These are phyloP conservation scores for Actinia equina DNA, from an alignment of 64 coral and sea anemone genomes.

Conservation along the genomic window DNA sequence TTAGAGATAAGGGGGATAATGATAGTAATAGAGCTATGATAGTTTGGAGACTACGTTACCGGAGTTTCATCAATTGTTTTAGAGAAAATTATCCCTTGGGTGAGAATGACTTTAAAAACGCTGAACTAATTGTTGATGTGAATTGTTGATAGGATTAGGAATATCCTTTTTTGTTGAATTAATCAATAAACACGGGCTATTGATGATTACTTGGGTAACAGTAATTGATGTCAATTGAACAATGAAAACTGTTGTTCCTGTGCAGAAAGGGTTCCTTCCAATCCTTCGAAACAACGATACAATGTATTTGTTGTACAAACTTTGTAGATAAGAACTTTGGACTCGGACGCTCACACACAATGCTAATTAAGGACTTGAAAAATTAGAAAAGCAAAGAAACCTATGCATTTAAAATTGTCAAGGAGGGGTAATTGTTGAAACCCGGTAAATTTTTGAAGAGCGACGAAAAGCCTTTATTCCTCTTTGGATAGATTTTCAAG, in stretches of 20 bases:
- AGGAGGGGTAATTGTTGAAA: neutral
- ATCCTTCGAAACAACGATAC: conserved; percentile 1
- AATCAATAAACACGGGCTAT: neutral
- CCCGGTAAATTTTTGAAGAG: neutral
- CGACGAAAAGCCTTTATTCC: neutral
- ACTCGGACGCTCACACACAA: neutral
- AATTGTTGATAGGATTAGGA: neutral
- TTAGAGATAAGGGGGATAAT: conserved; percentile 16
- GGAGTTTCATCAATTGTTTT: neutral
- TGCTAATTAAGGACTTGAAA: neutral
- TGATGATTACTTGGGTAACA: neutral
- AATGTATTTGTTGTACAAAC: conserved; percentile 10
- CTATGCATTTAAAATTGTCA: neutral
- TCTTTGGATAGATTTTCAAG: conserved; percentile 9
- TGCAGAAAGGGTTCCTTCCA: neutral
- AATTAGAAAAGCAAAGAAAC: conserved; percentile 6
- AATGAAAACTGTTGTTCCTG: neutral
- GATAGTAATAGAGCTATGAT: conserved; percentile 6
- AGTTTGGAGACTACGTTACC: neutral
- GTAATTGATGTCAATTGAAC: conserved; percentile 16
- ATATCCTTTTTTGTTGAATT: neutral
- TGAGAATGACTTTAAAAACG: neutral
- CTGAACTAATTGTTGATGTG: neutral
- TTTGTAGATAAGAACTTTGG: conserved; percentile 2
- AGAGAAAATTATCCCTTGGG: neutral